phyloP scores from a whole-genome alignment of 2,888 invertebrate genomes.

The Chydorus sphaericus region DNA sequence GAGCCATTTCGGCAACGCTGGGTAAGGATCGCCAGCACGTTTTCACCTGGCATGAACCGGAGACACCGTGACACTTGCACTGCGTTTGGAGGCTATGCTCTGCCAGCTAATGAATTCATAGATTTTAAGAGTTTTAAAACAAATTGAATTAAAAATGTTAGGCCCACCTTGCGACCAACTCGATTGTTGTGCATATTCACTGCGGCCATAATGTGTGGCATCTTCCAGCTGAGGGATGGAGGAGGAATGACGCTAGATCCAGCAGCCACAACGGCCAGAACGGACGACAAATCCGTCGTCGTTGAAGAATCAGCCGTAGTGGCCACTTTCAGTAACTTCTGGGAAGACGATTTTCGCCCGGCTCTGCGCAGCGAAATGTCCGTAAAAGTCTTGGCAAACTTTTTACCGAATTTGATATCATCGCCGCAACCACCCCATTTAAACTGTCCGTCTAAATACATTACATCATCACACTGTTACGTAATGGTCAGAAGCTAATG shows the following conservation, averaged over 20 bases:
- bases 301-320: too few species aligned
- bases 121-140: background rate
- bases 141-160: background rate
- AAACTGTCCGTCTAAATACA: conserved; percentile 52
- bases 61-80: conserved; percentile 74
- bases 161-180: conserved; percentile 52
- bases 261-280: too few species aligned
- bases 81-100: conserved; percentile 41
- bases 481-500: too few species aligned
- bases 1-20: conserved; percentile 36
- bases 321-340: too few species aligned
- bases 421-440: conserved; percentile 82
- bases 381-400: conserved; percentile 54
- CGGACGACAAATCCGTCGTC: too few species aligned
- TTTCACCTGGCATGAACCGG: conserved; percentile 64
- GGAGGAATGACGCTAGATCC: too few species aligned
- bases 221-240: too few species aligned
- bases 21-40: conserved; percentile 67
- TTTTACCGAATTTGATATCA: conserved; percentile 55
- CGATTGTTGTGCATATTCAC: conserved; percentile 64
- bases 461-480: too few species aligned
- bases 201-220: conserved; percentile 24
- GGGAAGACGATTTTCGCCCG: background rate
- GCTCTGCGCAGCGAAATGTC: conserved; percentile 30
- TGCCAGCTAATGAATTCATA: conserved; percentile 39